A percentile compares a stretch with the other conserved stretches of the same genome.
phyloP scores from a whole-genome alignment of 2,113 vertebrate species.

The Nothobranchius furzeri region DNA sequence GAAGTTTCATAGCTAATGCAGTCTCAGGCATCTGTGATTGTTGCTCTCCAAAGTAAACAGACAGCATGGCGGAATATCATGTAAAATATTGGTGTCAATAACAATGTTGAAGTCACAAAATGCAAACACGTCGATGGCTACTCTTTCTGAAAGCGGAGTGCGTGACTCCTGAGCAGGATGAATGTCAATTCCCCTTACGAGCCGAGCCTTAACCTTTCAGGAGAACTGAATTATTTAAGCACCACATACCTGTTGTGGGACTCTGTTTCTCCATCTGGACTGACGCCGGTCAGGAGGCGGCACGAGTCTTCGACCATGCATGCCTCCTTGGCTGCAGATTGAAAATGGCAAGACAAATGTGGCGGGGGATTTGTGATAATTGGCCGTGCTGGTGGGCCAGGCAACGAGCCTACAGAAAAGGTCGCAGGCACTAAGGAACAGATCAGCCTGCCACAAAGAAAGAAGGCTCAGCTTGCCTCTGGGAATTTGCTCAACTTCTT shows the following conservation, averaged over 20 bases:
- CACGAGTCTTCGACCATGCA: slow-evolving; percentile 55
- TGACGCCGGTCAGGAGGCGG: slow-evolving; percentile 50
- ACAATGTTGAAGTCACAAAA: slow-evolving; percentile 48
- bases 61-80: slow-evolving; percentile 19
- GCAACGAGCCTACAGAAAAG: slow-evolving; percentile 72
- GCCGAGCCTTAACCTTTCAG: slow-evolving; percentile 79
- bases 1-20: slow-evolving; percentile 11
- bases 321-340: slow-evolving; percentile 60
- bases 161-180: slow-evolving; percentile 69
- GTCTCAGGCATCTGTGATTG: slow-evolving; percentile 23
- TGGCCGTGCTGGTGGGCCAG: slow-evolving; percentile 71
- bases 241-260: slow-evolving; percentile 73
- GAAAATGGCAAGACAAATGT: slow-evolving; percentile 80
- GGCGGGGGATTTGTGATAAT: slow-evolving; percentile 76
- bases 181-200: slow-evolving; percentile 76
- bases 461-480: slow-evolving; percentile 47
- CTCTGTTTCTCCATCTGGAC: slow-evolving; percentile 61
- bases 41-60: background rate
- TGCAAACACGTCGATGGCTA: slow-evolving; percentile 55
- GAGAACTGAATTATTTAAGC: slow-evolving; percentile 83
- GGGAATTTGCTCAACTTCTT: slow-evolving; percentile 59
- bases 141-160: slow-evolving; percentile 44
- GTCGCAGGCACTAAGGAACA: slow-evolving; percentile 71
- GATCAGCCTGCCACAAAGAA: slow-evolving; percentile 66
- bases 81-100: slow-evolving; percentile 58